These are phyloP conservation scores for Smutsia gigantea DNA, from an alignment of 2,797 vertebrate species.

Conservation along the genomic window DNA sequence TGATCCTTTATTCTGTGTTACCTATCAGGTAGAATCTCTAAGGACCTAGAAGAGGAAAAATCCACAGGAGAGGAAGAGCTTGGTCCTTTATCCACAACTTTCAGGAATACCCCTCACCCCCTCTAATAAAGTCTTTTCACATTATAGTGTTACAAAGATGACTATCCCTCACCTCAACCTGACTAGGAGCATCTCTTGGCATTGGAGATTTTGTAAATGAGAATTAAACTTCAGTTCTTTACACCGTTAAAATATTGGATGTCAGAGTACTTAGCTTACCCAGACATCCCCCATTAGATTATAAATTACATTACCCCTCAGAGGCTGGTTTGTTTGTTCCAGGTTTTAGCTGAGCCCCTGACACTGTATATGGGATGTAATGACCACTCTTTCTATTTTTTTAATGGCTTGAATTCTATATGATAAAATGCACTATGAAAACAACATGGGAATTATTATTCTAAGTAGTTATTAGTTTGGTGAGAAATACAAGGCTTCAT, in stretches of 20 bases:
- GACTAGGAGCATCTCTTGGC: not conserved
- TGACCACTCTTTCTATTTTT: not conserved
- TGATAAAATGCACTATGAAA: not conserved
- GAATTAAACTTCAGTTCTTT: not conserved
- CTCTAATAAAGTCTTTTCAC: not conserved
- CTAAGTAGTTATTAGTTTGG: slow-evolving; percentile 22
- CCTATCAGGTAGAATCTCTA: not conserved
- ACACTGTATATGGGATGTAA: not conserved
- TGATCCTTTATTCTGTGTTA: not conserved
- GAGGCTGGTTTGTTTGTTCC: not conserved
- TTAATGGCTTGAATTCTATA: not conserved
- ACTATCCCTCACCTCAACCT: not conserved
- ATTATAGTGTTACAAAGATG: not conserved
- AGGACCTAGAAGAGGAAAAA: not conserved
- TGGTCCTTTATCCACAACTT: not conserved
- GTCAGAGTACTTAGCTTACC: not conserved
- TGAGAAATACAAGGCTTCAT: slow-evolving; percentile 13
- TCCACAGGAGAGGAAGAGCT: not conserved
- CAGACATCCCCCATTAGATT: not conserved
- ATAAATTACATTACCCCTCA: not conserved
- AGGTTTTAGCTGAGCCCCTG: not conserved
- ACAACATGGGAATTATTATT: slow-evolving; percentile 38
- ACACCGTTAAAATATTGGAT: not conserved
- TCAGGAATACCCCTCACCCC: not conserved
- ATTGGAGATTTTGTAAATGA: not conserved